Evolutionary conservation across 2,797 vertebrate genomes (phyloP), one percentile per base, ranked within the genome.

Genomic region (Typhlichthys eigenmanni): DNA sequence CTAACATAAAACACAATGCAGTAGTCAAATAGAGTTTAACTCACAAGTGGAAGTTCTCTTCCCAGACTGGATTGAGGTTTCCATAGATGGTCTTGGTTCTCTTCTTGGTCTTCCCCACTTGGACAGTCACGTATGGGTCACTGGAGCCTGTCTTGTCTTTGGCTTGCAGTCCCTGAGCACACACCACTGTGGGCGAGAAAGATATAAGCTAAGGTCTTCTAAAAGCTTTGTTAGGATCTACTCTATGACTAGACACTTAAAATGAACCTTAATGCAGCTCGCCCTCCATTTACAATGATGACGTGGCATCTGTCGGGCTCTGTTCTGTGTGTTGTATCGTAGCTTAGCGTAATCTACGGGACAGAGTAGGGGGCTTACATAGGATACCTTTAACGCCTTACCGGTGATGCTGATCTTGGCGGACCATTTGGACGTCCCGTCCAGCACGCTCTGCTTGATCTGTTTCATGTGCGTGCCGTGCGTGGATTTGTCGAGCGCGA

Each of bases 141-240:
- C 97, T 99, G 87, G 96, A 98, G 52, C 97, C 96, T 0, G 96
- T 98, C 89, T 98, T 98, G 82, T 99, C 97, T 90, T 99, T 99
- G 6, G 97, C 97, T 88, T 99, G 97, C 60, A 99, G 90, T 57
- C 97, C 97, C 85, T 98, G 97, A 68, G 97, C 96, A 85, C 96
- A 98, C 12, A 90, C 94, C 74, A 99, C 97, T 99, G 59, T 60
- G 34, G 5, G 66, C n/a, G 65, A 68, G 32, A 66, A 1, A 60
- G 45, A 32, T 70, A 53, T 9, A 60, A 1, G 24, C 10, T 9
- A 1, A 61, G 1, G 16, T 24, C 16, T 3, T 10, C 49, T 16
- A 8, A 48, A 12, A 13, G n/a, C 4, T 48, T 12, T n/a, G n/a
- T n/a, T n/a, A 48, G 47, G 47, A 38, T 38, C 34, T 38, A 38